These are phyloP conservation scores for Lamellibrachia satsuma DNA, from an alignment of 2,888 invertebrate species.

Conservation along the genomic window DNA sequence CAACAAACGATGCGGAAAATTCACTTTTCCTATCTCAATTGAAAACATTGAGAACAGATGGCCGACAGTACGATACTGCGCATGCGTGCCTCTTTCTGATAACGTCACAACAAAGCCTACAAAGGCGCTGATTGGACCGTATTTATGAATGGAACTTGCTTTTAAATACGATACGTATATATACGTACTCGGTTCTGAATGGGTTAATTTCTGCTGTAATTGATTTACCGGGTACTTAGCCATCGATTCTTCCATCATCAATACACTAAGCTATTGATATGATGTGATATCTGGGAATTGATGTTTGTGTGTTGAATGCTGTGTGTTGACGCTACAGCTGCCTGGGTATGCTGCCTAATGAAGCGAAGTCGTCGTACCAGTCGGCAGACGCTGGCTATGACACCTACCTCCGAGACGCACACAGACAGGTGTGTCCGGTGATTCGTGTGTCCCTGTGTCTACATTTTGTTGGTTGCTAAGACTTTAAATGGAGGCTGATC, in stretches of 20 bases:
- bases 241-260: background rate
- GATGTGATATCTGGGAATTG: background rate
- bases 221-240: background rate
- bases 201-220: too few species aligned
- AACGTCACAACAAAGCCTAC: too few species aligned
- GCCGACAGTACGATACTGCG: too few species aligned
- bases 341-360: conserved; percentile 69
- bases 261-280: background rate
- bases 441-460: conserved; percentile 42
- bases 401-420: conserved; percentile 79
- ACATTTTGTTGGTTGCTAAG: background rate
- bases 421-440: conserved; percentile 70
- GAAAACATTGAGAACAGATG: too few species aligned
- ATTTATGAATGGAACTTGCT: too few species aligned
- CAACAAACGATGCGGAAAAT: too few species aligned
- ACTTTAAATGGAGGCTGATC: too few species aligned
- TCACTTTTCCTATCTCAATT: too few species aligned
- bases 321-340: conserved; percentile 70
- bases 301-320: conserved; percentile 1
- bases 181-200: too few species aligned
- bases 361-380: conserved; percentile 68
- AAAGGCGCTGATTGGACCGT: too few species aligned
- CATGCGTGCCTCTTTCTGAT: too few species aligned
- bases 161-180: too few species aligned
- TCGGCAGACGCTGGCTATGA: conserved; percentile 77